A percentile compares a stretch with the other conserved stretches of the same genome.
phyloP scores from a whole-genome alignment of 2,797 vertebrate genomes.

The Rhinogobio ventralis region DNA sequence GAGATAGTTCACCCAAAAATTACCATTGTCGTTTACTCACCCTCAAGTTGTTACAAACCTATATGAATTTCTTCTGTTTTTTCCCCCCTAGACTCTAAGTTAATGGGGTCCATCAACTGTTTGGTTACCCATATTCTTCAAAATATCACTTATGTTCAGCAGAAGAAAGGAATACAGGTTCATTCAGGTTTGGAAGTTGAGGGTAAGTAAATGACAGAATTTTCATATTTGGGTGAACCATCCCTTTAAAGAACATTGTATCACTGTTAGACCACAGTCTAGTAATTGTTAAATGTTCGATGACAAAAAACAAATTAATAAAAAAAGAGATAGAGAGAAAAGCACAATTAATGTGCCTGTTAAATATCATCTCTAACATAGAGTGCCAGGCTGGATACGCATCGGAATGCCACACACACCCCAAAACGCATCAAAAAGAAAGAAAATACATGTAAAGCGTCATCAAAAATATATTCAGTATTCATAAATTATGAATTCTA shows the following conservation, averaged over 20 bases:
- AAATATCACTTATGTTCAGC: not conserved
- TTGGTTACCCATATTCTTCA: not conserved
- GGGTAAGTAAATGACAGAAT: not conserved
- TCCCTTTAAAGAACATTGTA: conserved; percentile 14
- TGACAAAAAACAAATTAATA: conserved; percentile 31
- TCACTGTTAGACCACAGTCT: conserved; percentile 25
- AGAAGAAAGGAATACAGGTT: not conserved
- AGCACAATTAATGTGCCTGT: conserved; percentile 70
- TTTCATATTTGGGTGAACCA: not conserved
- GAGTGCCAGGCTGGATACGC: conserved; percentile 70
- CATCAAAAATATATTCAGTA: conserved; percentile 51
- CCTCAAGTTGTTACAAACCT: not conserved
- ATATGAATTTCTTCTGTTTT: too few relatives aligned
- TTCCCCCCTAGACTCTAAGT: too few relatives aligned
- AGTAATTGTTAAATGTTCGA: conserved; percentile 3
- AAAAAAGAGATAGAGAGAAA: conserved; percentile 52
- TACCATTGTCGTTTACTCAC: not conserved
- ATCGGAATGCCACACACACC: conserved; percentile 55
- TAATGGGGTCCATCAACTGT: not conserved
- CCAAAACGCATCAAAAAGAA: conserved; percentile 62
- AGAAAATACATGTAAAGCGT: conserved; percentile 16
- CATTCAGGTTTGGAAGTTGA: not conserved
- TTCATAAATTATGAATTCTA: conserved; percentile 38
- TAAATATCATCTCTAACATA: conserved; percentile 76
- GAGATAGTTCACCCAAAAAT: not conserved